Conservation (phyloP, 2,888 invertebrate species). For the Atherix ibis region DNA sequence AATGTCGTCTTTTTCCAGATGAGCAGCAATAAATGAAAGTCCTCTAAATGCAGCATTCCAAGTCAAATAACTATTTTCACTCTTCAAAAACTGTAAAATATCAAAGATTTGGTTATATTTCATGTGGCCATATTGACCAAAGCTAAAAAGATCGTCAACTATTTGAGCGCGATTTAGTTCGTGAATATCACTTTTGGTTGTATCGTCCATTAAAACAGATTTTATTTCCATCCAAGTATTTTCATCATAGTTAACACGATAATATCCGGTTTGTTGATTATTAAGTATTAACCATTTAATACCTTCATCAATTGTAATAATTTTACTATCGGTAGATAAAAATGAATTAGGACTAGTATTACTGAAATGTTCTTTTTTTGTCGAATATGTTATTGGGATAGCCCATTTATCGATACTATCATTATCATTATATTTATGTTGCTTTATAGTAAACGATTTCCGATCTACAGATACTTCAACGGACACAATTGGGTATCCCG, state of each 20-base stretch:
- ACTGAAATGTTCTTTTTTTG: constrained; percentile 17
- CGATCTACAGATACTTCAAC: constrained; percentile 22
- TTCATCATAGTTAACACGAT: constrained; percentile 49
- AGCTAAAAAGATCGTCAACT: constrained; percentile 62
- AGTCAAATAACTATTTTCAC: constrained; percentile 57
- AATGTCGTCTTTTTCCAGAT: constrained; percentile 18
- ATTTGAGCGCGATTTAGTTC: constrained; percentile 59
- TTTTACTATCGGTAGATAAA: constrained; percentile 11
- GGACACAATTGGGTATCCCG: constrained; percentile 48
- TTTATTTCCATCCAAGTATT: constrained; percentile 39
- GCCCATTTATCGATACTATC: constrained; percentile 13
- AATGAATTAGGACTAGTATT: constrained; percentile 17
- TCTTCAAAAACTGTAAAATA: constrained; percentile 48
- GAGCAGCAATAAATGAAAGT: constrained; percentile 26
- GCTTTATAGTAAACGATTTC: constrained; percentile 12
- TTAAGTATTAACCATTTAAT: constrained; percentile 44
- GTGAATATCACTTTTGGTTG: constrained; percentile 37
- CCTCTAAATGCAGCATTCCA: constrained; percentile 52
- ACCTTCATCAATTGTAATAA: neutral
- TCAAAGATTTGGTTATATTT: constrained; percentile 45
- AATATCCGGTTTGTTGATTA: constrained; percentile 44
- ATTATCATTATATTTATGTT: too few species aligned
- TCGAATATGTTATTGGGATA: constrained; percentile 23
- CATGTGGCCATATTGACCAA: constrained; percentile 50
- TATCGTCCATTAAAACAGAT: constrained; percentile 29